These are phyloP conservation scores for Cerceris ruficornis DNA, from an alignment of 2,888 invertebrate species.

Conservation along the genomic window DNA sequence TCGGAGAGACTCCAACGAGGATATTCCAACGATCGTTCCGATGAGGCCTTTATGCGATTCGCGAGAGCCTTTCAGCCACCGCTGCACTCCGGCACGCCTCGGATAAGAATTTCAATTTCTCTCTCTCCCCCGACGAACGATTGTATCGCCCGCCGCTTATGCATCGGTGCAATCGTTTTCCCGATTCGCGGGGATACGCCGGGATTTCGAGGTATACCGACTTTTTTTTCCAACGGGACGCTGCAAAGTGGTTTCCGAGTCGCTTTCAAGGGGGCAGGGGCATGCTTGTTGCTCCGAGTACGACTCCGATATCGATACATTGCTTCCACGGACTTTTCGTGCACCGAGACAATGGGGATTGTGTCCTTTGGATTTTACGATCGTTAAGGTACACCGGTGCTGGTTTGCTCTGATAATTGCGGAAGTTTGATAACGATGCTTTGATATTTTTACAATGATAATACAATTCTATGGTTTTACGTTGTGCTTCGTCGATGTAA, in stretches of 20 bases:
- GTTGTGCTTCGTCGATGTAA: too few species aligned
- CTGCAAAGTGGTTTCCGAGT: not conserved
- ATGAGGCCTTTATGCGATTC: conserved; percentile 68
- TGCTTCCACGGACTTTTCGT: not conserved
- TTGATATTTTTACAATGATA: not conserved
- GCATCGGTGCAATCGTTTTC: conserved; percentile 56
- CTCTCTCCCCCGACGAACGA: conserved; percentile 37
- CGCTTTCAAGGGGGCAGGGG: not conserved
- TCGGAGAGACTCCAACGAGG: conserved; percentile 58
- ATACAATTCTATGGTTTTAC: too few species aligned
- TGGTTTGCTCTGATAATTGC: not conserved
- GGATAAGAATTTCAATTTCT: conserved; percentile 72
- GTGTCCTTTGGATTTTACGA: too few species aligned
- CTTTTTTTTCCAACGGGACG: conserved; percentile 1
- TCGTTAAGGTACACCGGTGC: too few species aligned
- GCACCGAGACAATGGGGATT: too few species aligned
- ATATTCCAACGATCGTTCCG: conserved; percentile 69
- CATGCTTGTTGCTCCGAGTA: not conserved
- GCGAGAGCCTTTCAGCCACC: conserved; percentile 62
- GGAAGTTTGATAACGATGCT: not conserved
- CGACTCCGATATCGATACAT: not conserved
- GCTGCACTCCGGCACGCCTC: conserved; percentile 48
- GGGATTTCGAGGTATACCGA: not conserved
- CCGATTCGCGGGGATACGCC: conserved; percentile 36
- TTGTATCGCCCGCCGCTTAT: conserved; percentile 59